These are phyloP conservation scores for Polydesmus complanatus DNA, from an alignment of 2,888 invertebrate genomes.

Conservation along the genomic window DNA sequence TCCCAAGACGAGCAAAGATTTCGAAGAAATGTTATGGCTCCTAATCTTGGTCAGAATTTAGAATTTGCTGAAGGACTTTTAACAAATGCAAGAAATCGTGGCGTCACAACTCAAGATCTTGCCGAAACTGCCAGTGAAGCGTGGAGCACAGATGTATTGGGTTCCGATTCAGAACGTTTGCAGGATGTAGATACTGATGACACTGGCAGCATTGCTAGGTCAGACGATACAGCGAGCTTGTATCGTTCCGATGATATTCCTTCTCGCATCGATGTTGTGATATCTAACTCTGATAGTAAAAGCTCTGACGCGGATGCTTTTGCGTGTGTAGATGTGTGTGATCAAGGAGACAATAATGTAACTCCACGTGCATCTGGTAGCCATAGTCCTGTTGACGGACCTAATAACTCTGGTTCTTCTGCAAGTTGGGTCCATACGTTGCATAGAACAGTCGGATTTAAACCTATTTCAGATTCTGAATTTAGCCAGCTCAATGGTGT, in stretches of 20 bases:
- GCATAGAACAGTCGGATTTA: constrained; percentile 8
- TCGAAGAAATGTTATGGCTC: neutral
- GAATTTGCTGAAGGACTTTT: neutral
- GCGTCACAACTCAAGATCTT: constrained; percentile 40
- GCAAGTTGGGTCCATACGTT: constrained; percentile 2
- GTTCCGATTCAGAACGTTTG: constrained; percentile 80
- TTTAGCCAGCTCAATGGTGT: too few relatives aligned
- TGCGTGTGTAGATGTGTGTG: constrained; percentile 17
- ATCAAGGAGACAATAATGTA: constrained; percentile 15
- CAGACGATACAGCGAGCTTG: constrained; percentile 22
- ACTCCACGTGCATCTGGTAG: constrained; percentile 19
- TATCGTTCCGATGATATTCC: constrained; percentile 59
- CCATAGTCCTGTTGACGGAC: constrained; percentile 17
- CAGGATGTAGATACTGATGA: constrained; percentile 68
- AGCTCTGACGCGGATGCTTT: constrained; percentile 34
- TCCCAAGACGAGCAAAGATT: constrained; percentile 5
- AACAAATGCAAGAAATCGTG: neutral
- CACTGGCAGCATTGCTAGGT: constrained; percentile 45
- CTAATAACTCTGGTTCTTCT: neutral
- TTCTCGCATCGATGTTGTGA: neutral
- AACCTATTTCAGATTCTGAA: neutral
- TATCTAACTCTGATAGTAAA: neutral
- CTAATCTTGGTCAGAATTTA: neutral
- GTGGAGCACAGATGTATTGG: constrained; percentile 93
- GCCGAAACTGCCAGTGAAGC: constrained; percentile 92